These are phyloP conservation scores for Hydropotes inermis DNA, from an alignment of 2,113 vertebrate species.

Conservation along the genomic window DNA sequence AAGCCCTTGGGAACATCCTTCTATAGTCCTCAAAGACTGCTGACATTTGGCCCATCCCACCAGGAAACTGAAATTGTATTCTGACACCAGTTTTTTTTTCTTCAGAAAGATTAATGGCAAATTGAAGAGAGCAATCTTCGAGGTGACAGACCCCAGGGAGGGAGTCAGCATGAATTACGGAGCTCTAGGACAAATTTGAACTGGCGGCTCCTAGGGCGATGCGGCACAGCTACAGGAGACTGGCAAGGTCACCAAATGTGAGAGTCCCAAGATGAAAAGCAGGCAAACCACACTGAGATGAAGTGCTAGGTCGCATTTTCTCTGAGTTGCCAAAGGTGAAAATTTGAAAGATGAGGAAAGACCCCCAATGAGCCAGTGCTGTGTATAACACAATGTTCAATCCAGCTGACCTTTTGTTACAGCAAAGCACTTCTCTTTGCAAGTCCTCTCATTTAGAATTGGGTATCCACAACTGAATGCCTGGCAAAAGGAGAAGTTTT, in stretches of 20 bases:
- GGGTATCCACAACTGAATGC: background rate
- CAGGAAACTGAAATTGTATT: conserved; percentile 48
- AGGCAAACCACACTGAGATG: background rate
- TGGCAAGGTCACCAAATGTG: background rate
- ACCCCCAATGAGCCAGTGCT: background rate
- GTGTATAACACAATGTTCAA: background rate
- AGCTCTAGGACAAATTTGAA: background rate
- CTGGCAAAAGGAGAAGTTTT: background rate
- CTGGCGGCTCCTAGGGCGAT: background rate
- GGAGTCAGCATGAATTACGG: background rate
- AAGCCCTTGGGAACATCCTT: background rate
- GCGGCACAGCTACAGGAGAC: background rate
- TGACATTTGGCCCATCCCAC: background rate
- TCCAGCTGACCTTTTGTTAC: background rate
- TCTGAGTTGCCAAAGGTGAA: background rate
- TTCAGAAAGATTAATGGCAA: conserved; percentile 37
- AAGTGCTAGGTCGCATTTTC: background rate
- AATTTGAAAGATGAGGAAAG: background rate
- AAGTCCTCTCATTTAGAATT: background rate
- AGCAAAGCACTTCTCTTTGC: background rate
- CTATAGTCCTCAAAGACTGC: background rate
- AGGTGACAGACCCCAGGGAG: background rate
- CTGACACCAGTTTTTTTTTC: background rate
- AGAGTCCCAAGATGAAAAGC: background rate
- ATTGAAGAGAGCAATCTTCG: conserved; percentile 27